Evolutionary conservation across 53 echinoderm and acorn worm genomes (phyloP), one percentile per base, ranked within the genome.

Genomic region (Luidia sarsii): DNA sequence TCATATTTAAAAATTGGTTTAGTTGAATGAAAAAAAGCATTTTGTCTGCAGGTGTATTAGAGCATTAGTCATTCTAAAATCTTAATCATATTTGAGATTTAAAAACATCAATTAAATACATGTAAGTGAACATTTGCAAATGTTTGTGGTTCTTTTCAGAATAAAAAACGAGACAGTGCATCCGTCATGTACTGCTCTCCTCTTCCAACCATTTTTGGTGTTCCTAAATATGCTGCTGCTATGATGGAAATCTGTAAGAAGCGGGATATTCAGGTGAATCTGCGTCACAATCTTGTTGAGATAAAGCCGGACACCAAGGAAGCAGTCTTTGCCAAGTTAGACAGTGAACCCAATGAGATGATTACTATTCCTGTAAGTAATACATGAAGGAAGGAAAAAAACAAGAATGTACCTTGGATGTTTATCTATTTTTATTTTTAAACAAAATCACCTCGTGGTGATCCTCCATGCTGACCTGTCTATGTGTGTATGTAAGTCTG

Each of bases 141-240:
- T 4, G 30, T 33, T 29, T 23, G 8, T 50, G 13, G 39, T 33
- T 70, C n/a, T 16, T 33, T 55, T 4, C 56, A 95, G 95, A 71
- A 93, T 67, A 80, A 89, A 15, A 95, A 93, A 35, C 85, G 90
- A 19, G 88, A 95, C 43, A 56, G 80, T 34, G 86, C 88, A 46
- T 83, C 69, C 20, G 79, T 95, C 55, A 88, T 90, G 72, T 95
- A 87, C 77, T 85, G 79, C 66, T 77, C 92, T 9, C 82, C 92
- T 0, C 74, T 82, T 37, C 53, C 75, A 35, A 82, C 82, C 14
- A 95, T 95, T 34, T 95, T 95, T 68, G 83, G 90, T 20, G 89
- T 82, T 22, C 77, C 88, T 20, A 95, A 95, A 83, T 95, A 95
- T 68, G 92, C 92, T 18, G 82, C 85, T 5, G 63, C 79, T 28